phyloP scores from a whole-genome alignment of 2,888 invertebrate species.

The Andrena bucephala region DNA sequence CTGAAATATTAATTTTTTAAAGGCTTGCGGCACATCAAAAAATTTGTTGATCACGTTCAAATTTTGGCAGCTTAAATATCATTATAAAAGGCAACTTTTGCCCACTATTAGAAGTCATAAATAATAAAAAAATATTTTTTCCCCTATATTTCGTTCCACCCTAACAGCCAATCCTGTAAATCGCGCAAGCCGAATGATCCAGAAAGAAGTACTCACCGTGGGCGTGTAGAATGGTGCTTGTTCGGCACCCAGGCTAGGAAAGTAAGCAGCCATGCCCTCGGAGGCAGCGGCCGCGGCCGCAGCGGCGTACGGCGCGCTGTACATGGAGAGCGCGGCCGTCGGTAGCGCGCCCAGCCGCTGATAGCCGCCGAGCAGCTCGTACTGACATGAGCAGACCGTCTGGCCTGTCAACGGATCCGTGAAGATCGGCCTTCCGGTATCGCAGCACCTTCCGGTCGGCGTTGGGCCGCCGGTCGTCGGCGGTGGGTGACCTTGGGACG shows the following conservation, averaged over 20 bases:
- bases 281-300: slow-evolving; percentile 86
- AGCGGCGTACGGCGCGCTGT: slow-evolving; percentile 92
- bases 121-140: too few relatives aligned
- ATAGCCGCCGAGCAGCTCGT: slow-evolving; percentile 94
- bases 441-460: slow-evolving; percentile 90
- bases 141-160: too few relatives aligned
- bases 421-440: slow-evolving; percentile 96
- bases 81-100: too few relatives aligned
- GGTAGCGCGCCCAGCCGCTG: slow-evolving; percentile 93
- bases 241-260: slow-evolving; percentile 93
- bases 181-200: background rate
- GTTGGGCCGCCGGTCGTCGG: slow-evolving; percentile 86
- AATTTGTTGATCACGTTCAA: too few relatives aligned
- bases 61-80: too few relatives aligned
- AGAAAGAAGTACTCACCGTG: slow-evolving; percentile 89
- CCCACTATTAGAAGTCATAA: too few relatives aligned
- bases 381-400: slow-evolving; percentile 95
- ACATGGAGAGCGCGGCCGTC: slow-evolving; percentile 89
- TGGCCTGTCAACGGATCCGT: slow-evolving; percentile 96
- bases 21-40: too few relatives aligned
- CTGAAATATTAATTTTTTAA: too few relatives aligned
- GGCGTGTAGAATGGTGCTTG: slow-evolving; percentile 94
- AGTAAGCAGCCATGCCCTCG: slow-evolving; percentile 93
- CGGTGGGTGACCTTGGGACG: slow-evolving; percentile 86
- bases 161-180: background rate